These are phyloP conservation scores for Lepisosteus oculatus DNA, from an alignment of 2,113 vertebrate genomes.

Conservation along the genomic window DNA sequence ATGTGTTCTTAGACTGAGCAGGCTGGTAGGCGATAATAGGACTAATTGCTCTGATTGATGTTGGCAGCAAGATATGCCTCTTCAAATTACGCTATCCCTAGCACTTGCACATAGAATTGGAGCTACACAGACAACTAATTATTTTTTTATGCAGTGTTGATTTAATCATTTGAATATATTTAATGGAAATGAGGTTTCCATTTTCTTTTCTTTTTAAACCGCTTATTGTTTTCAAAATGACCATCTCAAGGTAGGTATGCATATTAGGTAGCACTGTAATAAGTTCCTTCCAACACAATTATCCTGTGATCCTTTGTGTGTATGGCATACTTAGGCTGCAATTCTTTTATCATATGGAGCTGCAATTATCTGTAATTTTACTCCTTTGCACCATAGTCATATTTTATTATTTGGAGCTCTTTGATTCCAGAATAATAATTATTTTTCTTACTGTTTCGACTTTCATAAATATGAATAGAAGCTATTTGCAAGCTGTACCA, in stretches of 20 bases:
- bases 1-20: too few relatives aligned
- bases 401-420: slow-evolving; percentile 12
- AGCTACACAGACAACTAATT: background rate
- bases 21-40: background rate
- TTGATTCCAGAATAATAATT: slow-evolving; percentile 17
- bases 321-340: background rate
- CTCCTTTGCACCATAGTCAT: slow-evolving; percentile 15
- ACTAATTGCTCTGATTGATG: background rate
- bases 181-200: background rate
- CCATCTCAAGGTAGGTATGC: slow-evolving; percentile 3
- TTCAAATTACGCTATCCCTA: background rate
- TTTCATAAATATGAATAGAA: slow-evolving; percentile 14
- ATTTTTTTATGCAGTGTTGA: background rate
- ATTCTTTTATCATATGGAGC: slow-evolving; percentile 11
- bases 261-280: background rate
- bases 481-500: background rate
- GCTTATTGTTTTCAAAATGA: slow-evolving; percentile 5
- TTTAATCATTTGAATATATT: slow-evolving; percentile 9
- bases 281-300: slow-evolving; percentile 4
- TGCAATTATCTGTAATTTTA: slow-evolving; percentile 21
- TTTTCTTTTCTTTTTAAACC: background rate
- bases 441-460: background rate
- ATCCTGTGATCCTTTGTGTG: slow-evolving; percentile 11
- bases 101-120: background rate
- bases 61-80: background rate